Evolutionary conservation across 2,797 vertebrate species (phyloP), one percentile per base, ranked within the genome.

Genomic region (Eleutherodactylus coqui): DNA sequence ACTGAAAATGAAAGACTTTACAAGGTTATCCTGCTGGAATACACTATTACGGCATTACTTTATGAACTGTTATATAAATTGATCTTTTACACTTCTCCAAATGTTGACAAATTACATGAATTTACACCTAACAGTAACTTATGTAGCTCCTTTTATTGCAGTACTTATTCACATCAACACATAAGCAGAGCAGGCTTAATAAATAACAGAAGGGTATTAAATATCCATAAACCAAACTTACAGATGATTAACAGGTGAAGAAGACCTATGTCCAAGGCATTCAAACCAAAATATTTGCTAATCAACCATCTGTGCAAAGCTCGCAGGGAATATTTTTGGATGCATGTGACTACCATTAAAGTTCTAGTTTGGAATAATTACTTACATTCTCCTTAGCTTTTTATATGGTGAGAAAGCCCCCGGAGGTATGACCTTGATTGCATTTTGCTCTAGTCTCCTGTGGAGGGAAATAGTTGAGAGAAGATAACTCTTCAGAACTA

Each of bases 391-490:
- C 92, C 97, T 94, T 89, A 99, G 95, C 80, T 98, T 98, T 95
- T 98, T 99, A 90, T 99, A 99, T 0, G 97, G 96, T 77, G 97
- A 96, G 93, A 99, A 99, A 86, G 97, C 97, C 92, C 97, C 98
- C 86, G 97, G 95, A 89, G 97, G 97, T 90, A 99, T 98, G 91
- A 96, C 94, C 94, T 97, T 99, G 95, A 99, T 98, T 90, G 96
- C 95, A 90, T 99, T 99, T 94, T 99, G 98, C 91, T 99, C 98
- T 93, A 99, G 92, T 86, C 98, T 97, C 95, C 98, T 99, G 94
- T 89, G 92, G 96, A 88, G 89, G 53, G 93, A 94, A 92, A 93
- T 92, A 93, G 90, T 89, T 90, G 92, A 93, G 36, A n/a, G 36
- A 49, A 79, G 32, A 82, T 82, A 82, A 76, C 32, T 76, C 75